These are phyloP conservation scores for Corythaixoides concolor DNA, from an alignment of 2,113 vertebrate genomes.

Conservation along the genomic window DNA sequence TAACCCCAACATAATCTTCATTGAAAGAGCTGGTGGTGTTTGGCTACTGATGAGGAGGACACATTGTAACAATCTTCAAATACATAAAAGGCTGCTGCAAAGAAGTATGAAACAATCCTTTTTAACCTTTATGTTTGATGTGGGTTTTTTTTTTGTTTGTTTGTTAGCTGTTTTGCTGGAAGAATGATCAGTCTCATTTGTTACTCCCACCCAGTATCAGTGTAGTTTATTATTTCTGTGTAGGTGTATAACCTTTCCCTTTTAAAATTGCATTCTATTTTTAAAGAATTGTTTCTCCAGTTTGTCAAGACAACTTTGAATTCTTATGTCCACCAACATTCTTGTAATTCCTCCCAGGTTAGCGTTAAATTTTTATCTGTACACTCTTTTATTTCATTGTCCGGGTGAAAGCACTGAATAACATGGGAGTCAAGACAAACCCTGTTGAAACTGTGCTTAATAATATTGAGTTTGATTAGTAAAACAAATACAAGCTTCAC, in stretches of 20 bases:
- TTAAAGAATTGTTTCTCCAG: not conserved
- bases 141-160: not conserved
- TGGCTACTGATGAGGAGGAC: not conserved
- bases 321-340: not conserved
- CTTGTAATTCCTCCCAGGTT: not conserved
- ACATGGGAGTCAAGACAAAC: not conserved
- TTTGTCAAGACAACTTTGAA: not conserved
- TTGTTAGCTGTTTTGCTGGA: not conserved
- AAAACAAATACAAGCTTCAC: not conserved
- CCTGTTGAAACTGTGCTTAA: not conserved
- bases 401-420: not conserved
- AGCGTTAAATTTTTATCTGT: not conserved
- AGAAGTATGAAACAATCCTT: not conserved
- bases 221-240: not conserved
- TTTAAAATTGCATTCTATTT: not conserved
- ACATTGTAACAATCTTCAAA: accelerated
- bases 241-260: not conserved
- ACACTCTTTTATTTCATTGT: not conserved
- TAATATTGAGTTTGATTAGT: not conserved
- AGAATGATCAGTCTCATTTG: not conserved
- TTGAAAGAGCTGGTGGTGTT: not conserved
- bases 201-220: not conserved
- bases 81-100: not conserved
- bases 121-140: not conserved
- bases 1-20: not conserved